Evolutionary conservation across 2,113 vertebrate species (phyloP), one percentile per base, ranked within the genome.

Genomic region (Pelusios castaneus): DNA sequence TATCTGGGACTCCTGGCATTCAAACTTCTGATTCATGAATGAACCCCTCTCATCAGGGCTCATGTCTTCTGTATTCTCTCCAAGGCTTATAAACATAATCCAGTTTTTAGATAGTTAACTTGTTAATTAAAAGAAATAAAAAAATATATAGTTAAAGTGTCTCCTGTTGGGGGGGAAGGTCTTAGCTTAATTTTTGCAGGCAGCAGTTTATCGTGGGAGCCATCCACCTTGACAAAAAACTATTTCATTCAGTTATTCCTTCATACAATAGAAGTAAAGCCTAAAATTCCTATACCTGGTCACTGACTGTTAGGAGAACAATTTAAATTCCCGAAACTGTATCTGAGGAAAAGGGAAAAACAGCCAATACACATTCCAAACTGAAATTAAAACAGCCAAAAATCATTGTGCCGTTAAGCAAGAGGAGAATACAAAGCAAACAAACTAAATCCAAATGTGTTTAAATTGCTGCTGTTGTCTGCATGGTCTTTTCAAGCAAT

Each of bases 341-440:
- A 45, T 93, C 87, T 93, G 34, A 80, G 83, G 63, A 87, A 80
- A 95, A 91, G 73, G 14, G 52, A 88, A 94, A 95, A 95, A 24
- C 80, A 85, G 60, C 47, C 80, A 94, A 31, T 63, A 79, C 2
- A 38, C 76, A 91, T 90, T 97, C 87, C 92, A 97, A 81, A 87
- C 41, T 91, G 88, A 95, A 96, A 97, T 96, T 93, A 93, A 96
- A 97, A 88, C 93, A 96, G 93, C 91, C 94, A 96, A 96, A 93
- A 94, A 89, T 95, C 94, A 92, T 87, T 96, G 86, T 93, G 89
- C 88, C 11, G 0, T 95, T 96, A 96, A 95, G 94, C 70, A 94
- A 94, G 91, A 90, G 92, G 93, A 96, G 88, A 96, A 93, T 89
- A 89, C 9, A 31, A 80, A 94, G 38, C 80, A 95, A 95, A 82